Conservation (phyloP, 2,888 invertebrate species). For the Ornithoptera alexandrae region DNA sequence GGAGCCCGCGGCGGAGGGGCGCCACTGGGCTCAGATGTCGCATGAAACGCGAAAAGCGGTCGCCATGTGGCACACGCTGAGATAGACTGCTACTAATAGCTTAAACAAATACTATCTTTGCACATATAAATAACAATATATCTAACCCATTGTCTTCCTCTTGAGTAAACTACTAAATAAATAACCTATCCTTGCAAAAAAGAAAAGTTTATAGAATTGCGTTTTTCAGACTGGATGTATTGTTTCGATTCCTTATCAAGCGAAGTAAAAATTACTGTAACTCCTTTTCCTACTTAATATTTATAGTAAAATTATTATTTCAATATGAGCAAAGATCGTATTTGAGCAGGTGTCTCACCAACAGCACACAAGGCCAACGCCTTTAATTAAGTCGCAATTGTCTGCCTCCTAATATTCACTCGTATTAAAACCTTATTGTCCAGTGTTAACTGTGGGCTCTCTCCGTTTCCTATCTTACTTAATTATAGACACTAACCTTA, state of each 20-base stretch:
- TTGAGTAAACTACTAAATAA: not conserved
- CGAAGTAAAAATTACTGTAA: not conserved
- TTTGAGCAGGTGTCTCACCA: constrained; percentile 8
- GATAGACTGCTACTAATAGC: constrained; percentile 66
- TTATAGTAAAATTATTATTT: not conserved
- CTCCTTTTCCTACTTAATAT: not conserved
- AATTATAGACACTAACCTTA: constrained; percentile 21
- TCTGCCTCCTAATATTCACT: constrained; percentile 40
- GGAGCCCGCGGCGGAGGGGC: constrained; percentile 84
- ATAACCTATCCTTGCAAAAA: not conserved
- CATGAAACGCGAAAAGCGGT: constrained; percentile 92
- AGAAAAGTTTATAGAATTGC: not conserved
- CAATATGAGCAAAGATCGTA: constrained; percentile 22
- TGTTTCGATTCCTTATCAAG: no score
- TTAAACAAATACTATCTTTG: constrained; percentile 29
- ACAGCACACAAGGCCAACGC: constrained; percentile 11
- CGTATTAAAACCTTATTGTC: constrained; percentile 42
- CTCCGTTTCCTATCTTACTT: constrained; percentile 26
- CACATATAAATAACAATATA: not conserved
- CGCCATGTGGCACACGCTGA: constrained; percentile 94
- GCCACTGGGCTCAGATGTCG: constrained; percentile 94
- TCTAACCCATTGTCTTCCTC: not conserved
- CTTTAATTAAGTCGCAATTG: constrained; percentile 34
- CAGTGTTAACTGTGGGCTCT: constrained; percentile 59
- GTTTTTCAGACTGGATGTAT: no score